phyloP scores from a whole-genome alignment of 2,113 vertebrate species.

The Telmatochromis sp. region DNA sequence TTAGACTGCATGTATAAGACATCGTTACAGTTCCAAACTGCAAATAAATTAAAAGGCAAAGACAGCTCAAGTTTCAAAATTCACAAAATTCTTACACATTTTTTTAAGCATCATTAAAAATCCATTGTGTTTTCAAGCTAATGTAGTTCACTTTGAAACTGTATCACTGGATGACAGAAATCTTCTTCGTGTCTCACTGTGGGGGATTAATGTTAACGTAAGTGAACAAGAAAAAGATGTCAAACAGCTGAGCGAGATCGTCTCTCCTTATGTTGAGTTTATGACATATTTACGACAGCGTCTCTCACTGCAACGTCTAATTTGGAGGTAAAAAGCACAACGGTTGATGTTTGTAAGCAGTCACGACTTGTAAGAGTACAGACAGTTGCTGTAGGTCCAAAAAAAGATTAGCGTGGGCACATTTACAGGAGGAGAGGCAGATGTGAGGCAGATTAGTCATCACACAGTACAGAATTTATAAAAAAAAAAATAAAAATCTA shows the following conservation, averaged over 20 bases:
- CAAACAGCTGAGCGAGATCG: background rate
- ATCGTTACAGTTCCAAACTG: constrained; percentile 34
- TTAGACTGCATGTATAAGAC: constrained; percentile 52
- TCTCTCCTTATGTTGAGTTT: background rate
- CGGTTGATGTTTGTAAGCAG: background rate
- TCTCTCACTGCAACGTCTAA: background rate
- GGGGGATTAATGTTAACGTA: background rate
- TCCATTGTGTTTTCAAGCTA: background rate
- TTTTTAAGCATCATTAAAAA: background rate
- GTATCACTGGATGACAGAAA: background rate
- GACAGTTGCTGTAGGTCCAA: constrained; percentile 50
- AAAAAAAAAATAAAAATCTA: background rate
- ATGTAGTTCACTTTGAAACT: background rate
- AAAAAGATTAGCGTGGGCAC: constrained; percentile 12
- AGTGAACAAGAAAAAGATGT: background rate
- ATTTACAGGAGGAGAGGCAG: constrained; percentile 36
- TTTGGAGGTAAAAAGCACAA: constrained; percentile 25
- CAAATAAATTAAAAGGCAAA: constrained; percentile 65
- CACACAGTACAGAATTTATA: background rate
- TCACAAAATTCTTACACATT: constrained; percentile 1
- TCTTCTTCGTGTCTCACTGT: background rate
- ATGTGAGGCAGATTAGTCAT: constrained; percentile 35
- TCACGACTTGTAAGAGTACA: constrained; percentile 15
- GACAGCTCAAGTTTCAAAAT: constrained; percentile 36
- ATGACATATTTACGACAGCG: background rate